Percentiles rank a stretch among this genome's conserved stretches.
Evolutionary conservation across 2,113 vertebrate genomes (phyloP).

Genomic region (Cephalopterus ornatus): DNA sequence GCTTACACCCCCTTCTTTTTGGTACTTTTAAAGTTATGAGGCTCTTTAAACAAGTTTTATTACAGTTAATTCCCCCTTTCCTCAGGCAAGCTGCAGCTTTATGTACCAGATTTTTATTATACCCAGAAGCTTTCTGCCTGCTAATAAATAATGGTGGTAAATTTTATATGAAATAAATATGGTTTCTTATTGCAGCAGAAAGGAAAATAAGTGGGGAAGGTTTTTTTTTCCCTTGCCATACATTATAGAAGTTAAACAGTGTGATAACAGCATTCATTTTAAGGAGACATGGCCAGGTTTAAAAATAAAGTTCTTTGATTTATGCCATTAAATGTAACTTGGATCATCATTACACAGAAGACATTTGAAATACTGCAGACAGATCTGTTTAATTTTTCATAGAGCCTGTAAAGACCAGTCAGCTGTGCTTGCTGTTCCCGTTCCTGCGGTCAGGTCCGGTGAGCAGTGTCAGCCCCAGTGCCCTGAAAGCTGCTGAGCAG

Average conservation of each 20-base stretch:
- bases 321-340: background rate
- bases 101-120: slow-evolving; percentile 26
- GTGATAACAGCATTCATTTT: background rate
- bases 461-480: background rate
- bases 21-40: background rate
- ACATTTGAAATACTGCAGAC: background rate
- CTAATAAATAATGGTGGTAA: slow-evolving; percentile 53
- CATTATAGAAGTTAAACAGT: background rate
- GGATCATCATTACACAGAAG: background rate
- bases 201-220: background rate
- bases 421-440: background rate
- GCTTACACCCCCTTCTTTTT: background rate
- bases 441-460: background rate
- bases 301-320: background rate
- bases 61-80: slow-evolving; percentile 1
- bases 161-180: slow-evolving; percentile 28
- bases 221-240: background rate
- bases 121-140: slow-evolving; percentile 31
- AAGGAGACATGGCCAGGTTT: background rate
- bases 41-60: background rate
- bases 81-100: background rate
- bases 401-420: background rate
- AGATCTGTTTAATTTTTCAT: background rate
- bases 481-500: background rate
- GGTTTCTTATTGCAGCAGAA: background rate